phyloP scores from a whole-genome alignment of 2,888 invertebrate species.

The Tetranychus truncatus region DNA sequence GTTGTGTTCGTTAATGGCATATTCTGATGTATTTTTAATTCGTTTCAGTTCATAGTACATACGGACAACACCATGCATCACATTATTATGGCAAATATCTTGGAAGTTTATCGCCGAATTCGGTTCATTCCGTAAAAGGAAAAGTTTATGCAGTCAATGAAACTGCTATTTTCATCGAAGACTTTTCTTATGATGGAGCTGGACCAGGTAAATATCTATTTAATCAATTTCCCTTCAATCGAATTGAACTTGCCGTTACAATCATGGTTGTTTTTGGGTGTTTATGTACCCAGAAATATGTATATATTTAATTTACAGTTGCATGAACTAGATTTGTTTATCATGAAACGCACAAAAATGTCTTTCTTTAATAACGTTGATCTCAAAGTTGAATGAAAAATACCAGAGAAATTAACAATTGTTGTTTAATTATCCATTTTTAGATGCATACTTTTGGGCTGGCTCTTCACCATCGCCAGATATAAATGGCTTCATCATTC shows the following conservation, averaged over 20 bases:
- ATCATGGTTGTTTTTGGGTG: too few relatives aligned
- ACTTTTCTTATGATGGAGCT: constrained; percentile 75
- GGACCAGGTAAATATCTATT: constrained; percentile 50
- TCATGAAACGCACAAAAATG: too few relatives aligned
- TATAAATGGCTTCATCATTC: constrained; percentile 49
- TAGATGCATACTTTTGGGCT: constrained; percentile 79
- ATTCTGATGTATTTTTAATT: neutral
- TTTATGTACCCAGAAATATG: too few relatives aligned
- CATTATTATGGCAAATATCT: constrained; percentile 18
- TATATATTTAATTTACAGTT: too few relatives aligned
- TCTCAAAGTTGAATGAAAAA: too few relatives aligned
- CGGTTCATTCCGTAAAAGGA: constrained; percentile 18
- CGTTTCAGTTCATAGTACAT: neutral
- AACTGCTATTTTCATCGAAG: constrained; percentile 62
- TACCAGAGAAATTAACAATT: neutral
- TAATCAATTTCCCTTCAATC: neutral
- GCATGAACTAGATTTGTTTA: too few relatives aligned
- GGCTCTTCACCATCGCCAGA: constrained; percentile 51
- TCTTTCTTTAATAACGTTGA: too few relatives aligned
- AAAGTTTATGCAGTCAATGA: constrained; percentile 66
- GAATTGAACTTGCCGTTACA: neutral
- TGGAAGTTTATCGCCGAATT: constrained; percentile 17
- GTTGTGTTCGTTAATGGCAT: neutral
- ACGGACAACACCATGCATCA: neutral
- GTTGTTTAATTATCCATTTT: constrained; percentile 4